Conservation (phyloP, 2,888 invertebrate species). For the Eilema depressum region DNA sequence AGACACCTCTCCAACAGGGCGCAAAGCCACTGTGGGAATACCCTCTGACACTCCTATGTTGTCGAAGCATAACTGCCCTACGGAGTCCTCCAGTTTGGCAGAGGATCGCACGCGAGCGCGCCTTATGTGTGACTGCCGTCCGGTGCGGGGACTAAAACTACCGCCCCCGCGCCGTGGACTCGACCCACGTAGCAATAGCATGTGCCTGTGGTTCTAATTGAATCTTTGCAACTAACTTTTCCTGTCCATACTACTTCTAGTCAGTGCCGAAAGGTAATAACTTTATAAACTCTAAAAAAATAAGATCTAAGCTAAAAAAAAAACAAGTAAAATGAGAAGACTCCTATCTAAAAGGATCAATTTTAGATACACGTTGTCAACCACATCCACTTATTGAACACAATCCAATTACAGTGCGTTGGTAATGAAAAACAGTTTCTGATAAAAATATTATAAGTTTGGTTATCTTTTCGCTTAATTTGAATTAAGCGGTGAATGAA, state of each 20-base stretch:
- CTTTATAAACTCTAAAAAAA: neutral
- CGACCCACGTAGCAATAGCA: slow-evolving; percentile 59
- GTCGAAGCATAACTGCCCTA: slow-evolving; percentile 85
- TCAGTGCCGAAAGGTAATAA: neutral
- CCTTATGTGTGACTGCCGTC: slow-evolving; percentile 76
- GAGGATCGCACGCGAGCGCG: slow-evolving; percentile 82
- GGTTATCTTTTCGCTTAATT: too few species aligned
- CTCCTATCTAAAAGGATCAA: neutral
- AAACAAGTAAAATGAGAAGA: neutral
- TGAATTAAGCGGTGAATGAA: too few species aligned
- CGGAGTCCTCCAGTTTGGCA: slow-evolving; percentile 83
- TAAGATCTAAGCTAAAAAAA: neutral
- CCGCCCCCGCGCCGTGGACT: slow-evolving; percentile 63
- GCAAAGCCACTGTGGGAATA: slow-evolving; percentile 65
- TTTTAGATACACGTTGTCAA: too few species aligned
- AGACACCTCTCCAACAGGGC: slow-evolving; percentile 77
- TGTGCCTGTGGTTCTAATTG: slow-evolving; percentile 69
- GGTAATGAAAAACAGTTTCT: too few species aligned
- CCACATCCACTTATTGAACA: too few species aligned
- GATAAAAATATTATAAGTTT: too few species aligned
- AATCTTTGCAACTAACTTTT: slow-evolving; percentile 61
- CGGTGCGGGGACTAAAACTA: slow-evolving; percentile 56
- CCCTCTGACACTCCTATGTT: slow-evolving; percentile 80
- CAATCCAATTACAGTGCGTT: too few species aligned
- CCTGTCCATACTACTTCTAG: neutral